These are phyloP conservation scores for Andrena dorsata DNA, from an alignment of 2,888 invertebrate genomes.

Conservation along the genomic window DNA sequence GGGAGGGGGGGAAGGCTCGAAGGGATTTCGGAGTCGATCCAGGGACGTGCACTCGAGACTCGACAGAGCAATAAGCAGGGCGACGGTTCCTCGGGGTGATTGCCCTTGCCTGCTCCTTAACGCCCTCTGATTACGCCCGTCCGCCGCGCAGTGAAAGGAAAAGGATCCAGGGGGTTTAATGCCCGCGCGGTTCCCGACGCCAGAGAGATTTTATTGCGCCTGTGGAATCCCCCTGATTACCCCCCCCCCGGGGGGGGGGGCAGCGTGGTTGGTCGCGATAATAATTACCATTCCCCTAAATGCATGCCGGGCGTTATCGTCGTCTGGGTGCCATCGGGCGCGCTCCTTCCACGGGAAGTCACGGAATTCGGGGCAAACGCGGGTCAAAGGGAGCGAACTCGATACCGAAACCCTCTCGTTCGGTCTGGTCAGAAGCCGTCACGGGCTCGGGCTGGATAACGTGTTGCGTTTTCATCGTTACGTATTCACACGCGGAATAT, in stretches of 20 bases:
- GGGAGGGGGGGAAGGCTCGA: conserved; percentile 20
- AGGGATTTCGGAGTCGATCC: conserved; percentile 49
- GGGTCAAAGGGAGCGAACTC: background rate
- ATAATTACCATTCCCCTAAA: conserved; percentile 48
- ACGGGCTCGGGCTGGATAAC: conserved; percentile 15
- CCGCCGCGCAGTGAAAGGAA: conserved; percentile 40
- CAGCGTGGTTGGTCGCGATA: conserved; percentile 9
- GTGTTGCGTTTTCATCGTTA: conserved; percentile 33
- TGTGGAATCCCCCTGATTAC: conserved; percentile 50
- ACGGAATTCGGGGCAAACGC: background rate
- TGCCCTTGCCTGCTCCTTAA: conserved; percentile 49
- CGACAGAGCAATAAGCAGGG: conserved; percentile 20
- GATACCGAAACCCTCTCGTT: background rate
- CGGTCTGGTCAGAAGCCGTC: background rate
- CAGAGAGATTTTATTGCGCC: conserved; percentile 50
- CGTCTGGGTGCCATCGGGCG: conserved; percentile 10
- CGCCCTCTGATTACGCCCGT: conserved; percentile 51
- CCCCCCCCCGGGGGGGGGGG: background rate
- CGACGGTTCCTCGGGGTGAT: conserved; percentile 43
- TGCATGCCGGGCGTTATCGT: conserved; percentile 20
- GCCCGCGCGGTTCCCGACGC: conserved; percentile 32
- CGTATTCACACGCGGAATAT: conserved; percentile 53
- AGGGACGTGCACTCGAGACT: conserved; percentile 24
- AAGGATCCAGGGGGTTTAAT: conserved; percentile 52
- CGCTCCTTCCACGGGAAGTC: background rate